Percentiles rank a stretch among this genome's conserved stretches.
These are phyloP conservation scores for Cylindroiulus punctatus DNA, from an alignment of 2,888 invertebrate species.

Conservation along the genomic window DNA sequence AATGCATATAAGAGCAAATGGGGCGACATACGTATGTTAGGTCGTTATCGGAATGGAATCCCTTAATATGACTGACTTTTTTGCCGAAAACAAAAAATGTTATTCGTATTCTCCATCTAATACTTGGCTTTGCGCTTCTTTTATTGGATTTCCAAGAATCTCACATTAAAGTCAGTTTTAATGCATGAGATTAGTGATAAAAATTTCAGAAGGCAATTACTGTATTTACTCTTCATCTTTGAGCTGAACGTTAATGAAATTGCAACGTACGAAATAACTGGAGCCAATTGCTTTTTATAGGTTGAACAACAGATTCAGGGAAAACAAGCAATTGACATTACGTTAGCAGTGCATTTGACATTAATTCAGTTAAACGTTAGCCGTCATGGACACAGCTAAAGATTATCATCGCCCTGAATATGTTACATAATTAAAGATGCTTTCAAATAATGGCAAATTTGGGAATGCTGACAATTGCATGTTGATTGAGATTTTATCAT, in stretches of 20 bases:
- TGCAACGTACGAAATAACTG: background rate
- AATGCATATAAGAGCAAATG: background rate
- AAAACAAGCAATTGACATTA: background rate
- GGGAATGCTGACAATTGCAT: background rate
- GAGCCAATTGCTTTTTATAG: background rate
- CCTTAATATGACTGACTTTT: background rate
- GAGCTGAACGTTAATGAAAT: background rate
- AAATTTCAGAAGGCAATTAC: background rate
- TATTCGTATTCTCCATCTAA: background rate
- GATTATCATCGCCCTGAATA: too few relatives aligned
- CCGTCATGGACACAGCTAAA: too few relatives aligned
- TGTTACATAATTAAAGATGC: too few relatives aligned
- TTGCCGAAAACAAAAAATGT: background rate
- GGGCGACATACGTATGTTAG: background rate
- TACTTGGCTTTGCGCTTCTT: background rate
- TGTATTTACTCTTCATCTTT: background rate
- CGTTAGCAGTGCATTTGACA: background rate
- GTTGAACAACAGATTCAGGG: background rate
- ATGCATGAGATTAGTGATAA: conserved; percentile 1
- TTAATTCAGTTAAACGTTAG: background rate
- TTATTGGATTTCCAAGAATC: background rate
- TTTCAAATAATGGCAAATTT: background rate
- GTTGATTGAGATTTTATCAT: background rate
- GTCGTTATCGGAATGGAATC: conserved; percentile 11
- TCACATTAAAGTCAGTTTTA: background rate